Evolutionary conservation across 2,888 invertebrate genomes (phyloP).

Genomic region (Drosophila buzzatii): DNA sequence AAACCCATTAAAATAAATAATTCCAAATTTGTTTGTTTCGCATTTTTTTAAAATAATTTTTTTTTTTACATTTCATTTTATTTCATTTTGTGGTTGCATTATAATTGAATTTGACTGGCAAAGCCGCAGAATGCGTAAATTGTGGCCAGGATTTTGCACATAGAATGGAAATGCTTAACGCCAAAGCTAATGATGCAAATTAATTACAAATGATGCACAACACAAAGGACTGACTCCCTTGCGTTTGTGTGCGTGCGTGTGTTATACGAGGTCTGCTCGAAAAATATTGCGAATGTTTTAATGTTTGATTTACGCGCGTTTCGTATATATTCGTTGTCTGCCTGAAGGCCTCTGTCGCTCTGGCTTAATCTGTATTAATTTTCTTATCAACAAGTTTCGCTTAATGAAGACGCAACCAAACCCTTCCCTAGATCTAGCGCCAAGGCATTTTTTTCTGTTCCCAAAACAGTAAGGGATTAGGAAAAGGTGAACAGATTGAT

Average conservation of each 20-base stretch:
- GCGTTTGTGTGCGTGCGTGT: conserved; percentile 8
- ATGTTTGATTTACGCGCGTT: too few relatives aligned
- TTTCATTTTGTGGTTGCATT: conserved; percentile 31
- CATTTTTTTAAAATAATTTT: not conserved
- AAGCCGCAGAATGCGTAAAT: conserved; percentile 73
- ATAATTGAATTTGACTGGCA: conserved; percentile 74
- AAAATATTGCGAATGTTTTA: not conserved
- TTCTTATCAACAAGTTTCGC: too few relatives aligned
- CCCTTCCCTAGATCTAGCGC: too few relatives aligned
- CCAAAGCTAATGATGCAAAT: conserved; percentile 73
- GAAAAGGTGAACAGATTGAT: too few relatives aligned
- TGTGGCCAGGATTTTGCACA: conserved; percentile 36
- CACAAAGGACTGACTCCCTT: conserved; percentile 37
- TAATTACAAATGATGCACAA: conserved; percentile 74
- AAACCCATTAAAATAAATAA: conserved; percentile 62
- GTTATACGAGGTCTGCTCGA: conserved; percentile 1
- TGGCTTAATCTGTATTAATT: too few relatives aligned
- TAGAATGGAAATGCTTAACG: conserved; percentile 31
- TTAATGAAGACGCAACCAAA: too few relatives aligned
- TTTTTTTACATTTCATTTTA: conserved; percentile 32
- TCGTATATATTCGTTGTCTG: not conserved
- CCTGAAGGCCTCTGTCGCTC: too few relatives aligned
- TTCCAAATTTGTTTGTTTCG: conserved; percentile 40
- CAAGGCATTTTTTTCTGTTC: too few relatives aligned
- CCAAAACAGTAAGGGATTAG: too few relatives aligned